A percentile compares a stretch with the other conserved stretches of the same genome.
Conservation (phyloP, 2,797 vertebrate genomes). For the Enteromius radiatus region DNA sequence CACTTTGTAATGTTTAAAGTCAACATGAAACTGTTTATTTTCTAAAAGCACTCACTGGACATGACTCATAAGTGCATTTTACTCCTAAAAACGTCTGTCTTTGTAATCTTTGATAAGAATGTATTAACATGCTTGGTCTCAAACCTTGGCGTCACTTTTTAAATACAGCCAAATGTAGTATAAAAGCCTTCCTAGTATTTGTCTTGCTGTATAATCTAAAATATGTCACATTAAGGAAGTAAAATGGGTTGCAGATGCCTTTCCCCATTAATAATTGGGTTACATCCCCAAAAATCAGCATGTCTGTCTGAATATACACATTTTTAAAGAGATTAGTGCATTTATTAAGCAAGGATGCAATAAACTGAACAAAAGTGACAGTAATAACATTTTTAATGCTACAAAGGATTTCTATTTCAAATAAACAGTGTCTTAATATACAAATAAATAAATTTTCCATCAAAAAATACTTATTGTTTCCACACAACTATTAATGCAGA, state of each 20-base stretch:
- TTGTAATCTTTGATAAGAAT: constrained; percentile 8
- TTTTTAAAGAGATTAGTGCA: not conserved
- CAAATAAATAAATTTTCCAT: not conserved
- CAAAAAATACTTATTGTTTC: not conserved
- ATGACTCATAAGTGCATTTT: constrained; percentile 8
- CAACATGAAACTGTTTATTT: not conserved
- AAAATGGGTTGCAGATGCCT: not conserved
- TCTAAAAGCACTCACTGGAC: constrained; percentile 4
- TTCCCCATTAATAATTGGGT: not conserved
- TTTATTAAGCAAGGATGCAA: not conserved
- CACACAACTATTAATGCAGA: not conserved
- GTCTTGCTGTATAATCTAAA: not conserved
- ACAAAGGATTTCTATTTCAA: not conserved
- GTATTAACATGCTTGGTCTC: constrained; percentile 15
- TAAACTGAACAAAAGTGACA: not conserved
- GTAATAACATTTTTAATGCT: not conserved
- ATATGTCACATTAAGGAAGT: not conserved
- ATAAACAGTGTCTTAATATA: not conserved
- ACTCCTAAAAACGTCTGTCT: not conserved
- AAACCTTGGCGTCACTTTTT: constrained; percentile 8
- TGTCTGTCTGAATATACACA: not conserved
- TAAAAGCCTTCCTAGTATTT: not conserved
- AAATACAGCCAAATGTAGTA: not conserved
- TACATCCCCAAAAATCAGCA: not conserved
- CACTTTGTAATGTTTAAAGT: not conserved